Conservation (phyloP, 2,113 vertebrate genomes). For the Dermatemys mawii region DNA sequence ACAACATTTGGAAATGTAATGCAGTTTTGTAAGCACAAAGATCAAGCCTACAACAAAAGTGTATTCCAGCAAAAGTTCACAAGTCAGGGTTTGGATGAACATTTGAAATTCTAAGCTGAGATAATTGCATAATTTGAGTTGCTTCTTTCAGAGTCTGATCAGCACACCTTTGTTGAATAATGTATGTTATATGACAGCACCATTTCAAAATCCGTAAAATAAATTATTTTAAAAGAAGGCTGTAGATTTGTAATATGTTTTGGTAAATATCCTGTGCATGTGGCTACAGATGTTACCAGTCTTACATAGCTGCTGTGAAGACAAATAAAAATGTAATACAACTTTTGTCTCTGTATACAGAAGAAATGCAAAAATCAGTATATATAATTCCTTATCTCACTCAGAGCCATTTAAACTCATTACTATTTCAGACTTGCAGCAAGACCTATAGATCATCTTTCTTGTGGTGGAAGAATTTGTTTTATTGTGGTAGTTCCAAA, state of each 20-base stretch:
- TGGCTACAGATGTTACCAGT: constrained; percentile 55
- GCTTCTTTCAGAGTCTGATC: constrained; percentile 80
- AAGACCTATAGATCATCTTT: constrained; percentile 34
- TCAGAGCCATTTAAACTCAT: neutral
- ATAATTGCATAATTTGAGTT: constrained; percentile 77
- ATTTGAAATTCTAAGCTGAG: constrained; percentile 63
- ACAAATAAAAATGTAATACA: constrained; percentile 58
- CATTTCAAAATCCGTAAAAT: constrained; percentile 79
- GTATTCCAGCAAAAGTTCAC: constrained; percentile 73
- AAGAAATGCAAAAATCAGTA: neutral
- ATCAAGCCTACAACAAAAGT: constrained; percentile 61
- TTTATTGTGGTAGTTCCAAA: neutral
- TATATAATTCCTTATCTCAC: neutral
- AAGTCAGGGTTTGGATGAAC: constrained; percentile 54
- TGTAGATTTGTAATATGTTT: constrained; percentile 69
- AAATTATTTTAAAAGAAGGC: constrained; percentile 85
- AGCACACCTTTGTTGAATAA: constrained; percentile 80
- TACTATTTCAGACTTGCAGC: neutral
- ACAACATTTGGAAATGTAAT: constrained; percentile 66
- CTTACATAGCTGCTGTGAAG: constrained; percentile 65
- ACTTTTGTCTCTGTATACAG: neutral
- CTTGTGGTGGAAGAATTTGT: neutral
- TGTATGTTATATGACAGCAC: constrained; percentile 80
- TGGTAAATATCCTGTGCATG: constrained; percentile 64
- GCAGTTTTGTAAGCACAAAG: constrained; percentile 82